phyloP scores from a whole-genome alignment of 2,113 vertebrate genomes.

The Pteropus alecto region DNA sequence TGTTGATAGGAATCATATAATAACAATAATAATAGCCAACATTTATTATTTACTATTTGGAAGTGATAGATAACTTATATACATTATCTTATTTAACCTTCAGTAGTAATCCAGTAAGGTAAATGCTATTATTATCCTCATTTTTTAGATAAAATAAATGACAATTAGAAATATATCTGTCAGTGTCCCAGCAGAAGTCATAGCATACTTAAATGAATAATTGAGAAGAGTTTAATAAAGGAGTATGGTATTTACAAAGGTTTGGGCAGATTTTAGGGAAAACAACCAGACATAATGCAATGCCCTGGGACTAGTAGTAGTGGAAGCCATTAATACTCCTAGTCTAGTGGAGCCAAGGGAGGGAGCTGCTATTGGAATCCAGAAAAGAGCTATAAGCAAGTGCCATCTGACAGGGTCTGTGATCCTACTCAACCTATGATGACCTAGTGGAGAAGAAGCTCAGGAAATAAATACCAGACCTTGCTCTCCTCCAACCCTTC shows the following conservation, averaged over 20 bases:
- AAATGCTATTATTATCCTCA: conserved; percentile 1
- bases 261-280: neutral
- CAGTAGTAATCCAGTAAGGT: neutral
- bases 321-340: neutral
- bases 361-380: neutral
- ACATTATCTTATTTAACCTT: conserved; percentile 9
- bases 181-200: neutral
- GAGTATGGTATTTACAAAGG: neutral
- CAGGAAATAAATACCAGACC: neutral
- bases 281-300: neutral
- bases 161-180: neutral
- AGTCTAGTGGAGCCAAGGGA: neutral
- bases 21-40: neutral
- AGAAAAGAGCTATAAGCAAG: neutral
- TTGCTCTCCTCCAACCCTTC: neutral
- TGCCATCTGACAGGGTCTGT: neutral
- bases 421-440: neutral
- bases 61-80: neutral
- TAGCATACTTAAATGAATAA: conserved; percentile 1
- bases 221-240: neutral
- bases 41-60: conserved; percentile 45
- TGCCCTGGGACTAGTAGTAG: neutral
- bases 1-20: neutral
- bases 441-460: neutral
- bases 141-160: conserved; percentile 49